Base-by-base conservation (phyloP, 2,888 invertebrate species). In the Andrena marginata region DNA sequence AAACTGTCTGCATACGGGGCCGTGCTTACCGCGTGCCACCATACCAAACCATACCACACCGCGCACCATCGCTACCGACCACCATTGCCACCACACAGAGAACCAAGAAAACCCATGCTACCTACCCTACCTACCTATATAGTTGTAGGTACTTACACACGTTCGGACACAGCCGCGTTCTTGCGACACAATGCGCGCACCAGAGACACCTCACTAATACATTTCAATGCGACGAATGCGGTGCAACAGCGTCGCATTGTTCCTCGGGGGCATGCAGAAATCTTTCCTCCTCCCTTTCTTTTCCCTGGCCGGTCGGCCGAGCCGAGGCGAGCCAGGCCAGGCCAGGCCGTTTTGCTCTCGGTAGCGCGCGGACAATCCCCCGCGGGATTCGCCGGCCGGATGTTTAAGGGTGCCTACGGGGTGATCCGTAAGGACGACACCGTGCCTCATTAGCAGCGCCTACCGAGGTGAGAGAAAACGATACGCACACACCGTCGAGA, bases 1-100 rank as follows among this genome's bases (percentile, higher is more conserved):
- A 93, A 93, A 93, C 92, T 92, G 92, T 92, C 93, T 93, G 91
- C 92, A 90, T 91, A 90, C 90, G 91, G 87, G 89, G 89, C 90
- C 87, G 89, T 89, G 92, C 91, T 90, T 90, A 90, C 92, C 91
- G 91, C 92, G 91, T 92, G 90, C 90, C 91, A 90, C 90, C 89
- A 86, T 90, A 87, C 87, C 86, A 77, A 87, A 89, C 89, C 90
- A 87, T 86, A 90, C 88, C 89, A 80, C 86, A 85, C 85, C 84
- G 77, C 83, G 83, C 81, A 88, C 88, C 85, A 71, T 84, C 84
- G 80, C 82, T 72, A 84, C 82, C 85, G 69, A 80, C 82, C 83
- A 85, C 85, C 82, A 70, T 73, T 64, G 80, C 81, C 79, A 56
- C 56, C 56, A 56, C 56, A 56, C 56, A 20, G 56, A 20, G 56